Evolutionary conservation across 2,888 invertebrate genomes (phyloP), one percentile per base, ranked within the genome.

Genomic region (Oscheius onirici): DNA sequence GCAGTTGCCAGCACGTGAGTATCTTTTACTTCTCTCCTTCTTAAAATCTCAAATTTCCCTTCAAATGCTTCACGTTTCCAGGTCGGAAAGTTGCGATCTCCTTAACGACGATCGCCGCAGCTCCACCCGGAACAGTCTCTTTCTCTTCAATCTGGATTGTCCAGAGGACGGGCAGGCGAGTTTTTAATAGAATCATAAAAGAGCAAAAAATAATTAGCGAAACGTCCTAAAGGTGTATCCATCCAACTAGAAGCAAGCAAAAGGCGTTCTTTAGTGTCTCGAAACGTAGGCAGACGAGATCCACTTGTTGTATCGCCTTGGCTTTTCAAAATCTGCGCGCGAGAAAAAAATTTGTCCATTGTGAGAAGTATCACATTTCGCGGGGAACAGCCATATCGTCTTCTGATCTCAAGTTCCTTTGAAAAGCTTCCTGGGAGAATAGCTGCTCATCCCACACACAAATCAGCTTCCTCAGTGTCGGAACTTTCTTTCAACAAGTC

Each of bases 1-100:
- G 79, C 79, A 1, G 67, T 77, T 5, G 74, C 74, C 3, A 77
- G 77, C 54, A 77, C 79, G 79, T 79, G 52, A 74, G 77, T 77
- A 17, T 66, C 63, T 55, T 55, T 22, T 22, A 55, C n/a, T 57
- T 57, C 57, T 24, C 15, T 24, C 57, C 5, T 8, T 24, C 34
- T 24, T 17, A 3, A 34, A 11, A 17, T 57, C 57, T 55, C 28
- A 22, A 15, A 55, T 55, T 17, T 55, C 28, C 5, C n/a, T 55
- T 34, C 34, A 34, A 34, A 34, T 34, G 34, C 34, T 51, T 51
- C 46, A 20, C n/a, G n/a, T 60, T 75, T 79, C 57, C 74, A 79
- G 79, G 10, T 79, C 79, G 8, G 79, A 79, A 22, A 79, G 79
- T 46, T 77, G 76, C 60, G 79, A 79, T 28, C 55, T 76, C 46